phyloP scores from a whole-genome alignment of 2,888 invertebrate species.

The Tetragonula carbonaria region DNA sequence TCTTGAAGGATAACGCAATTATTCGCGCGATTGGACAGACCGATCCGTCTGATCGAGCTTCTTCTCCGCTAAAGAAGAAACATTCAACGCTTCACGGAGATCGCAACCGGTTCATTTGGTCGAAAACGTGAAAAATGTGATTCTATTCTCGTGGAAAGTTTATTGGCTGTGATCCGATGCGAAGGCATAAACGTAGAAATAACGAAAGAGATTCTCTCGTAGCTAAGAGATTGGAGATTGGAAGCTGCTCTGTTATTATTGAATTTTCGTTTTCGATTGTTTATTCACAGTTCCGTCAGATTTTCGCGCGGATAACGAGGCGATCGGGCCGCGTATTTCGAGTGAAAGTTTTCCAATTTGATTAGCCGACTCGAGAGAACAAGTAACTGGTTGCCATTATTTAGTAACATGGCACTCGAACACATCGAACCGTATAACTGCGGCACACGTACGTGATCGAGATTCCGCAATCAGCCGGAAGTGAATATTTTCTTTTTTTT shows the following conservation, averaged over 20 bases:
- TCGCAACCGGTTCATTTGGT: too few relatives aligned
- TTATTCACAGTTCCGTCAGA: neutral
- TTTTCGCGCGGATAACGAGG: neutral
- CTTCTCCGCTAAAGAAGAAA: neutral
- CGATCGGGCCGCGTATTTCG: neutral
- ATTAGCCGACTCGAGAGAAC: neutral
- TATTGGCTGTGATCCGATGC: neutral
- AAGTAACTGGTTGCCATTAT: neutral
- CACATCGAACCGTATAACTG: neutral
- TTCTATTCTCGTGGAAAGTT: neutral
- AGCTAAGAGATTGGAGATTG: neutral
- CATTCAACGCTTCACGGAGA: neutral
- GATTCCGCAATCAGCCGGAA: conserved; percentile 31
- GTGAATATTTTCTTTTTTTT: conserved; percentile 39
- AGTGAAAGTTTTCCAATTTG: neutral
- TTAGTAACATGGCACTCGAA: conserved; percentile 5
- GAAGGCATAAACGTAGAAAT: neutral
- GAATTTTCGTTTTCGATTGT: neutral
- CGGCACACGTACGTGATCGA: conserved; percentile 23
- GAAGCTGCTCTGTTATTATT: neutral
- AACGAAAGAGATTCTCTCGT: neutral
- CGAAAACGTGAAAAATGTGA: too few relatives aligned
- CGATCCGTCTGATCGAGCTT: too few relatives aligned
- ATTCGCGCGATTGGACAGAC: too few relatives aligned
- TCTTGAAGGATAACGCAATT: neutral